Evolutionary conservation across 2,113 vertebrate species (phyloP), one percentile per base, ranked within the genome.

Genomic region (Setophaga coronata): DNA sequence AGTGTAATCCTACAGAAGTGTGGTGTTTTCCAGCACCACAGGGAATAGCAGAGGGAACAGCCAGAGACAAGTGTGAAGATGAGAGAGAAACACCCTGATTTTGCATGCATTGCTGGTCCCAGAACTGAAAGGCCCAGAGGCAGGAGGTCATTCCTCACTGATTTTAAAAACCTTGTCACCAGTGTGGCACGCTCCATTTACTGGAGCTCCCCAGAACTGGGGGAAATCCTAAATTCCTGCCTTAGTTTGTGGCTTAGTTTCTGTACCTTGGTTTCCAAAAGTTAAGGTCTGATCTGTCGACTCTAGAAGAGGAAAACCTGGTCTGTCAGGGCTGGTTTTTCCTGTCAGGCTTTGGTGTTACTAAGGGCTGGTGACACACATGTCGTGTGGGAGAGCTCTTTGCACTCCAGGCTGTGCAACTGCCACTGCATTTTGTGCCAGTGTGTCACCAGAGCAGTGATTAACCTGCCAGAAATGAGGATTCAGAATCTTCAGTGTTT

Each of bases 11-110:
- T 54, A 34, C 42, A n/a, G 2, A 33, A 33, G 6, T 9, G 9
- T 15, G 14, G 57, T 23, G 17, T 64, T n/a, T 40, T 23, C 34
- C 50, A 53, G 5, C 38, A 18, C 19, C 5, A 1, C 0, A 43
- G 43, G 34, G 25, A 87, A 47, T 2, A 21, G 38, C 34, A 79
- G 31, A 53, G 25, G 58, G 17, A 69, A 43, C 33, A 69, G 50
- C 26, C 24, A 3, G 5, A 71, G 29, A 34, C 18, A 8, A 38
- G 8, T 40, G 26, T 33, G 14, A 72, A 77, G 12, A 58, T 6
- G 36, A 84, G 24, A 51, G 53, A 83, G 34, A 51, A 74, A 40
- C 34, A 51, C 15, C 8, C 51, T 43, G 29, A 23, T 43, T 69
- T 76, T 9, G 3, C 19, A 62, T 1, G 1, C 18, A 5, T 14